These are phyloP conservation scores for Aphodius sticticus DNA, from an alignment of 2,888 invertebrate species.

Conservation along the genomic window DNA sequence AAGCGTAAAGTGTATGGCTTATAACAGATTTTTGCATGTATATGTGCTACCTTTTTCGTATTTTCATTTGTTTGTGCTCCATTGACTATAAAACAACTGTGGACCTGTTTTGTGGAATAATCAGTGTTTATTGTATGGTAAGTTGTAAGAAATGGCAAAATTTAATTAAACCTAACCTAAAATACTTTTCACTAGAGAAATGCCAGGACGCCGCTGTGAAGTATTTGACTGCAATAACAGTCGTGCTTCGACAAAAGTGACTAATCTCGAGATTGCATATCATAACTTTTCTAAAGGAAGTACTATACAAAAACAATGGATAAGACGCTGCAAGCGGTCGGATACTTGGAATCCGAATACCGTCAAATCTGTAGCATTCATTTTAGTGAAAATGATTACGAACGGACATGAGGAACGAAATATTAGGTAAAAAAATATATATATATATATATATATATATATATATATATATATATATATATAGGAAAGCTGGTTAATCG, in stretches of 20 bases:
- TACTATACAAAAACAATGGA: background rate
- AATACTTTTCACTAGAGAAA: background rate
- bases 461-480: too few species aligned
- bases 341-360: conserved; percentile 12
- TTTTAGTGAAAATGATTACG: conserved; percentile 20
- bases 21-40: background rate
- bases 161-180: background rate
- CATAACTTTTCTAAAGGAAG: background rate
- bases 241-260: background rate
- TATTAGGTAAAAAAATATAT: conserved; percentile 20
- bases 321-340: background rate
- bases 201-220: background rate
- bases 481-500: too few species aligned
- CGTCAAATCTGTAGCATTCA: conserved; percentile 6
- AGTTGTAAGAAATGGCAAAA: background rate
- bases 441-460: too few species aligned
- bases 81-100: background rate
- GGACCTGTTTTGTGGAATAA: background rate
- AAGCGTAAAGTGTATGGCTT: background rate
- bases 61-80: background rate
- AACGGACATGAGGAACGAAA: conserved; percentile 18
- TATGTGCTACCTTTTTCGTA: background rate
- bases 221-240: conserved; percentile 7
- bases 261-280: background rate
- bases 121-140: background rate